Base-by-base conservation (phyloP, 2,113 vertebrate species). In the Trichomycterus rosablanca region DNA sequence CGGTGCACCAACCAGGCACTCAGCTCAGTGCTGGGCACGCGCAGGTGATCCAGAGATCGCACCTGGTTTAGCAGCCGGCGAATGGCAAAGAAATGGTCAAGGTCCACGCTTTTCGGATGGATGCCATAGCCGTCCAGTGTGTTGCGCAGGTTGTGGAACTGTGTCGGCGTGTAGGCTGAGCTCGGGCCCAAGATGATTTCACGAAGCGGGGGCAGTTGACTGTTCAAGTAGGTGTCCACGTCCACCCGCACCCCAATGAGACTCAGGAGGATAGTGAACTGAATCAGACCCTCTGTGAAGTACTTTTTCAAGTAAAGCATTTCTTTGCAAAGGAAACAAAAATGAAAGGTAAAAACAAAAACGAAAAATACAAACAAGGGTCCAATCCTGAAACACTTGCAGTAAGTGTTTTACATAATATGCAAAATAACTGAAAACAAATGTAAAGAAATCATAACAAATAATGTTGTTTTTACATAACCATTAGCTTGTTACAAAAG, bases 301-400 rank as follows among this genome's bases (percentile, higher is more conserved):
- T 99, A 98, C 88, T 99, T 99, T 94, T 99, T 99, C 94, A 98
- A 84, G 90, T 93, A 97, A 88, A 97, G 95, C 95, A 99, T 99
- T 89, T 97, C 95, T 97, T 89, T 86, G 80, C 83, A 86, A 87
- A 80, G 81, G 79, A 84, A 83, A 78, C 83, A 88, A 87, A 82
- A 81, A 76, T 79, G 72, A 79, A 84, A 81, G 76, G 77, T 80
- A 82, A 83, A 84, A 83, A 61, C 68, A 42, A 59, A 71, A 71
- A 43, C 70, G 80, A 85, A 85, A 77, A 60, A 70, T 81, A 28
- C 57, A 40, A 50, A 53, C 12, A 35, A 63, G 34, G 9, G 18
- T 61, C 34, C 44, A 19, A 56, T n/a, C n/a, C 14, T 42, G 14
- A 34, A 18, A 48, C 34, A 37, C 34, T 42, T 45, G 23, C 15